These are phyloP conservation scores for Campylomormyrus numenius DNA, from an alignment of 2,113 vertebrate species.

Conservation along the genomic window DNA sequence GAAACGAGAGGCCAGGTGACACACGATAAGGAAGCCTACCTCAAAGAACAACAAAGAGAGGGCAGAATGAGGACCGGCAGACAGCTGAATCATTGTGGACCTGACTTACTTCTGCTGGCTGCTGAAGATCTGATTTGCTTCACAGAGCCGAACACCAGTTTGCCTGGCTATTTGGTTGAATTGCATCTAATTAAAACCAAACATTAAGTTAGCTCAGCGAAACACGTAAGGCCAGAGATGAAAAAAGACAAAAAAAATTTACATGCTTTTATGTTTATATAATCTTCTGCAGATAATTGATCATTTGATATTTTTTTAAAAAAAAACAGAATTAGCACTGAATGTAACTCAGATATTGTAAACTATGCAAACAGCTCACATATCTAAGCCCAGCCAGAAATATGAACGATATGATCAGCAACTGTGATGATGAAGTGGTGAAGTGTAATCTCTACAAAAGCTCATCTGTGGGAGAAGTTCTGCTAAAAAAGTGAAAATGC, in stretches of 20 bases:
- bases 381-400: neutral
- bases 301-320: too few species aligned
- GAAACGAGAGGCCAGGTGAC: neutral
- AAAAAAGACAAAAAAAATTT: neutral
- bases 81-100: neutral
- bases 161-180: neutral
- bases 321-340: neutral
- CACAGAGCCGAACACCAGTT: neutral
- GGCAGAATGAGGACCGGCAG: neutral
- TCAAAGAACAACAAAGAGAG: neutral
- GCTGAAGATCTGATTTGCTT: neutral
- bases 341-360: neutral
- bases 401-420: neutral
- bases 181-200: neutral
- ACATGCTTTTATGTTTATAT: neutral
- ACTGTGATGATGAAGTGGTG: neutral
- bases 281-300: neutral
- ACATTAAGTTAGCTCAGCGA: neutral
- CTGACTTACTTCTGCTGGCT: neutral
- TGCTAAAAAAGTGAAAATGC: neutral
- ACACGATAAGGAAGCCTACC: neutral
- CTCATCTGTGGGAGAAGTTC: neutral
- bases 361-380: neutral
- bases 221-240: neutral
- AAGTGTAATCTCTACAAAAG: neutral